Evolutionary conservation across 2,113 vertebrate species (phyloP), one percentile per base, ranked within the genome.

Genomic region (Boleophthalmus pectinirostris): DNA sequence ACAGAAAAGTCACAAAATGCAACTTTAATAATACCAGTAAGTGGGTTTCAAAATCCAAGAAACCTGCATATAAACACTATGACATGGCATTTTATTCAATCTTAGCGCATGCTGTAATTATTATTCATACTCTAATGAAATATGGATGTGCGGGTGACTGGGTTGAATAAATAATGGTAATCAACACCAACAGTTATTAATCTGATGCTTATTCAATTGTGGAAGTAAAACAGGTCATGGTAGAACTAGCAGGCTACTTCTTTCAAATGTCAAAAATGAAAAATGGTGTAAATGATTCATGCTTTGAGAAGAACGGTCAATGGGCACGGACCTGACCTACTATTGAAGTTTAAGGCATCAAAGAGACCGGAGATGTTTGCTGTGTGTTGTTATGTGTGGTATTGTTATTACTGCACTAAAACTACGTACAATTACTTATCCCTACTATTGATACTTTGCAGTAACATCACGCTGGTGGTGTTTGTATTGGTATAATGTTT

Each of bases 221-320:
- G 61, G 21, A 70, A 66, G 58, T 11, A 16, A 38, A 5, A 0
- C 29, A 25, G 25, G 51, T 8, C 20, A 66, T 13, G 43, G 64
- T 43, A 49, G 7, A 24, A 43, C 4, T 20, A 63, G 43, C 23
- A 58, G 15, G 20, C 54, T 63, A 25, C 2, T 65, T 75, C 70
- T 57, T 70, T 72, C 69, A 38, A 38, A n/a, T 38, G 46, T 84
- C 25, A 79, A 35, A 74, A 66, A 71, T 53, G 69, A 78, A 53
- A 33, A 70, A 66, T 73, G 54, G 70, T 56, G 15, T 87, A 15
- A 86, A 91, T 84, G 86, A 89, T 88, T 85, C 57, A 86, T 89
- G 47, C 66, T 24, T 66, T 68, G 58, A 53, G 65, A 24, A 67
- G 69, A 77, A 75, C 21, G 21, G 2, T 29, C 29, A 29, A 29